Base-by-base conservation (phyloP, 2,888 invertebrate species). In the Oeneis ivallda region DNA sequence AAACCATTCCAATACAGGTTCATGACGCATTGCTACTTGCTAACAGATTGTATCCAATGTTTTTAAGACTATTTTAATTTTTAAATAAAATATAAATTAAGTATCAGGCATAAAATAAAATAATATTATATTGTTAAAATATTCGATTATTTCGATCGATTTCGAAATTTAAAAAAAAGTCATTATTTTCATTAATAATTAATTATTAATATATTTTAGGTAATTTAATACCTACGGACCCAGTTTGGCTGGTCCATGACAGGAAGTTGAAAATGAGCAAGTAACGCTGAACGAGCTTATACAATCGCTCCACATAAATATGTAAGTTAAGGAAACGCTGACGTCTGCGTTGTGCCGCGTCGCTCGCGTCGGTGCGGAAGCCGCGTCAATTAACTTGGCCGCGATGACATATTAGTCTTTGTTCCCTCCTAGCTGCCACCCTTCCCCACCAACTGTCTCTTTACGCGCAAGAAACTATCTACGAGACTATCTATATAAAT, bases 381-480 rank as follows among this genome's bases (percentile, higher is more conserved):
- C 89, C 86, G 85, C 89, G 91, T 91, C 91, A 91, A 91, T 92
- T 92, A 91, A 89, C 87, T 88, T 84, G 83, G 81, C 83, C 83
- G 76, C 86, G 85, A 89, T 91, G 91, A 91, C 91, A 90, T 90
- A 92, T 92, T 89, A 89, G 86, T 87, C 88, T 89, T 90, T 90
- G 89, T 90, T 88, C 86, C 79, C 76, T 74, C 72, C 73, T 75
- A 73, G 74, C 76, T 74, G 43, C 58, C 43, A 45, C 62, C 43
- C 62, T 62, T 43, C 53, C 64, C 66, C 69, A 68, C 61, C 74
- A 72, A 70, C 78, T 63, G 78, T 79, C 78, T 80, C 83, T 85
- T 83, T 80, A 82, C 43, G 39, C 37, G 15, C 81, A 82, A 78
- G 79, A 80, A 82, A 85, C 81, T 81, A 54, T 82, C 77, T 76